phyloP scores from a whole-genome alignment of 23 tunicate genomes.

The Clavelina lepadiformis region DNA sequence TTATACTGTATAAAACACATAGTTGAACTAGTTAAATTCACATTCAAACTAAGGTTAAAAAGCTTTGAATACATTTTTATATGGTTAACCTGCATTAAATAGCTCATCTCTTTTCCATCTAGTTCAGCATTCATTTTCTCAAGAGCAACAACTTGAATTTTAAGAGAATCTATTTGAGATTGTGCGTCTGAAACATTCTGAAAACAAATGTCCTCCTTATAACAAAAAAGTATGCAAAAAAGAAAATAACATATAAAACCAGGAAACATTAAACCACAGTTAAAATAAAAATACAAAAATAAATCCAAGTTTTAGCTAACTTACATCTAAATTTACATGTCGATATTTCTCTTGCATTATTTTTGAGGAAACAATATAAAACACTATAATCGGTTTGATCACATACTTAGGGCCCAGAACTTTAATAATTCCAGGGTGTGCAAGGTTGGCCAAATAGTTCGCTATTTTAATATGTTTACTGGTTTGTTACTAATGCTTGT shows the following conservation, averaged over 20 bases:
- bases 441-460: no score
- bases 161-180: constrained; percentile 33
- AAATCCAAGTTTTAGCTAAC: no score
- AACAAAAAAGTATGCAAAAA: not conserved
- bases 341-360: no score
- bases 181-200: constrained; percentile 35
- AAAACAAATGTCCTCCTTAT: not conserved
- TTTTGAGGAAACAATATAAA: no score
- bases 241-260: not conserved
- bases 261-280: no score
- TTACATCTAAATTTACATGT: no score
- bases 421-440: no score
- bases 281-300: no score
- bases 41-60: not conserved
- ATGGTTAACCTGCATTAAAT: constrained; percentile 62
- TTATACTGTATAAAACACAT: not conserved
- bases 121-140: constrained; percentile 52
- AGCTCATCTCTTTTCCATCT: constrained; percentile 65
- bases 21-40: not conserved
- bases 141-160: constrained; percentile 42
- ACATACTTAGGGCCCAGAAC: no score
- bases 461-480: no score
- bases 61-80: not conserved
- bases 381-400: no score
- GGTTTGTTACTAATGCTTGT: no score